Percentiles rank a stretch among this genome's conserved stretches.
phyloP scores from a whole-genome alignment of 1,140 invertebrate species.

The Megalonaias nervosa region DNA sequence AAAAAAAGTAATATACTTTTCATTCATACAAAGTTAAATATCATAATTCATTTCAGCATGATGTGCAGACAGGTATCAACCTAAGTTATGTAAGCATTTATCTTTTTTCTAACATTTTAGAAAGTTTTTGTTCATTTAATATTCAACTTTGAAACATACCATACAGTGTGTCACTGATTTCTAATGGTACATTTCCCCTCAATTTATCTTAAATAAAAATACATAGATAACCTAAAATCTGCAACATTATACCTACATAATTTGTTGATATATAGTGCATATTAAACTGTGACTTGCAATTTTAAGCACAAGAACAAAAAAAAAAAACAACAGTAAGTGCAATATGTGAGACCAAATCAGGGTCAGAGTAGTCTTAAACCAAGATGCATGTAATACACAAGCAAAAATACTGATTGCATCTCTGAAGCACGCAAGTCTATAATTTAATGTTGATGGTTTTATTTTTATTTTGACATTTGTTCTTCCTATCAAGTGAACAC shows the following conservation, averaged over 20 bases:
- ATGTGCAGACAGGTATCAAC: not conserved
- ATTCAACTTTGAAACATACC: no score
- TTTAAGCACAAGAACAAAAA: no score
- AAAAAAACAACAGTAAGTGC: no score
- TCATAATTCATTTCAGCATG: not conserved
- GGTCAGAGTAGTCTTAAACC: slow-evolving; percentile 16
- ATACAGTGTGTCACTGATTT: no score
- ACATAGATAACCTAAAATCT: no score
- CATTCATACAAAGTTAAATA: not conserved
- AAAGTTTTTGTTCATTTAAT: not conserved
- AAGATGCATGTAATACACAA: slow-evolving; percentile 19
- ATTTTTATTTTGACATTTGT: not conserved
- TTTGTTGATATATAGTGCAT: no score
- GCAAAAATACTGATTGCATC: not conserved
- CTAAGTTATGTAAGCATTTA: not conserved
- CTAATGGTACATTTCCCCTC: no score
- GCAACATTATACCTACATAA: no score
- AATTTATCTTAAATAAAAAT: no score
- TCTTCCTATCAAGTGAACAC: not conserved
- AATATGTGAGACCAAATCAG: no score
- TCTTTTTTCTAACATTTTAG: not conserved
- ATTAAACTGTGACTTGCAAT: no score
- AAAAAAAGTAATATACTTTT: not conserved
- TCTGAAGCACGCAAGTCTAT: not conserved
- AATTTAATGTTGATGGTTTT: not conserved